phyloP scores from a whole-genome alignment of 2,797 vertebrate genomes.

The Argentina silus region DNA sequence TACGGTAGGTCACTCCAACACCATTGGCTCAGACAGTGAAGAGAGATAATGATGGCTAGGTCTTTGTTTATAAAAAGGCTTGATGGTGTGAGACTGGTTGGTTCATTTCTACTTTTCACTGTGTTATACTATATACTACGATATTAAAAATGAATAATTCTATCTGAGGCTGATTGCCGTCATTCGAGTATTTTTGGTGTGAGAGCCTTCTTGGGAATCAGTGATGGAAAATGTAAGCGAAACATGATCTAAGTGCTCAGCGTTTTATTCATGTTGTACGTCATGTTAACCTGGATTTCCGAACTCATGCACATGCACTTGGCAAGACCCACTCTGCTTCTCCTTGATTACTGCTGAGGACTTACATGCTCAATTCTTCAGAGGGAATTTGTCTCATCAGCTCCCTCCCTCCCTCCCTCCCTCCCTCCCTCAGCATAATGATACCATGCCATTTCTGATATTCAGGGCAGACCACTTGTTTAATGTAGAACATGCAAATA shows the following conservation, averaged over 20 bases:
- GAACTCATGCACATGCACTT: neutral
- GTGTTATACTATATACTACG: too few species aligned
- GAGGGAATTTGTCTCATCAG: slow-evolving; percentile 45
- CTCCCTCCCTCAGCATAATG: slow-evolving; percentile 54
- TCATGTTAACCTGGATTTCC: slow-evolving; percentile 1
- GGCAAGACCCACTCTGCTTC: neutral
- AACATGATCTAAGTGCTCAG: neutral
- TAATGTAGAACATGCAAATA: slow-evolving; percentile 19
- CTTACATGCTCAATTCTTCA: too few species aligned
- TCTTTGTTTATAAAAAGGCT: neutral
- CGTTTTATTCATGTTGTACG: neutral
- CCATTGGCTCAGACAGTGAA: too few species aligned
- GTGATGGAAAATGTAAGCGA: neutral
- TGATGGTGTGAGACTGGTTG: neutral
- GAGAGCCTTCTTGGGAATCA: neutral
- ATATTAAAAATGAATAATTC: too few species aligned
- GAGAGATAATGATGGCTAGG: too few species aligned
- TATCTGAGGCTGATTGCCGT: too few species aligned
- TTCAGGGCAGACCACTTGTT: slow-evolving; percentile 57
- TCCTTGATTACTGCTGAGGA: neutral
- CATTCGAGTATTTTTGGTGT: neutral
- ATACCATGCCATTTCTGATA: slow-evolving; percentile 57
- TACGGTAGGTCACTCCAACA: too few species aligned
- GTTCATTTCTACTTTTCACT: too few species aligned
- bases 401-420: slow-evolving; percentile 31